phyloP scores from a whole-genome alignment of 1,140 invertebrate species.

The Andrena cerasifolii region DNA sequence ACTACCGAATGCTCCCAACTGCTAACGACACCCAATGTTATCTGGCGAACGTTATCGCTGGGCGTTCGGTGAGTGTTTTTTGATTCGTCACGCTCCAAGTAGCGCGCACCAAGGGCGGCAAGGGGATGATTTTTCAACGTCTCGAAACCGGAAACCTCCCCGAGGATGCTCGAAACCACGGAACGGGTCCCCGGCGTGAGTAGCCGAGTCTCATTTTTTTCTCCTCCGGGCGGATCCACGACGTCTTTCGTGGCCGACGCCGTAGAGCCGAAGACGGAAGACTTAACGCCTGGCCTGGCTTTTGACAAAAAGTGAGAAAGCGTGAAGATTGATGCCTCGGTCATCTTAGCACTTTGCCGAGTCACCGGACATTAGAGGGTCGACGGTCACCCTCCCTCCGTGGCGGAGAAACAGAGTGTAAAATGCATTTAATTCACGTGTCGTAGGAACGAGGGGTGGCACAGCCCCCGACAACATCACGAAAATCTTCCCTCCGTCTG shows the following conservation, averaged over 20 bases:
- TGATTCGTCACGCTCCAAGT: slow-evolving; percentile 44
- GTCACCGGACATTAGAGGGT: slow-evolving; percentile 74
- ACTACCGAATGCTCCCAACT: too few relatives aligned
- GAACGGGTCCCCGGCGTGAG: slow-evolving; percentile 24
- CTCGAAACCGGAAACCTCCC: slow-evolving; percentile 51
- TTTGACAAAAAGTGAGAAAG: slow-evolving; percentile 68
- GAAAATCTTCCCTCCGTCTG: slow-evolving; percentile 48
- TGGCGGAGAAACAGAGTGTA: slow-evolving; percentile 70
- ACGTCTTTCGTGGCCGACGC: slow-evolving; percentile 2
- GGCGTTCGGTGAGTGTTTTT: slow-evolving; percentile 11
- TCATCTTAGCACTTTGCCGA: slow-evolving; percentile 73
- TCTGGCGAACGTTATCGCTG: slow-evolving; percentile 15
- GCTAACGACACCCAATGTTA: slow-evolving; percentile 13
- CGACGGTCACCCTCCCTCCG: slow-evolving; percentile 27
- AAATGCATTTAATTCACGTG: slow-evolving; percentile 74
- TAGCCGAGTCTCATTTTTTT: slow-evolving; percentile 43
- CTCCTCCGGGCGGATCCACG: background rate
- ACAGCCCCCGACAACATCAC: slow-evolving; percentile 9
- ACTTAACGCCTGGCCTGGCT: slow-evolving; percentile 42
- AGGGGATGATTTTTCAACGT: slow-evolving; percentile 67
- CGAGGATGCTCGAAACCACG: slow-evolving; percentile 58
- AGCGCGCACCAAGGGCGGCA: slow-evolving; percentile 18
- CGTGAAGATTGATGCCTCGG: slow-evolving; percentile 74
- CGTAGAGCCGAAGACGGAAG: slow-evolving; percentile 42
- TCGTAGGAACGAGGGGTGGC: slow-evolving; percentile 53